Evolutionary conservation across 2,797 vertebrate genomes (phyloP).

Genomic region (Triplophysa yarkandensis): DNA sequence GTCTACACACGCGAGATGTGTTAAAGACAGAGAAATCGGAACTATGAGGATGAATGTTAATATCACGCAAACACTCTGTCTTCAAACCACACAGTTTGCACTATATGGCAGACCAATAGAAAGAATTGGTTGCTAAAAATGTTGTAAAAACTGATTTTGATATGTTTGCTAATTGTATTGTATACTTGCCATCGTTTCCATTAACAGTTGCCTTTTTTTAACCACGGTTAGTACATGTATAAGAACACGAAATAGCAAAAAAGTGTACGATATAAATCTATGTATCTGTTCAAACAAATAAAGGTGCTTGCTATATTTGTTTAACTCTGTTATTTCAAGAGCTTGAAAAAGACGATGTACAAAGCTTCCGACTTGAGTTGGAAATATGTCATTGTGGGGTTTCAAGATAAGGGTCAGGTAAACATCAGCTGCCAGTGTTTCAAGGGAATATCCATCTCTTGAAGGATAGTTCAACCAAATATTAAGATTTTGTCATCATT

Average conservation of each 20-base stretch:
- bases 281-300: slow-evolving; percentile 79
- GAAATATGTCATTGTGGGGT: background rate
- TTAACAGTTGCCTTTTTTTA: slow-evolving; percentile 89
- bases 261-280: slow-evolving; percentile 81
- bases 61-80: slow-evolving; percentile 77
- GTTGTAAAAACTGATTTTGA: slow-evolving; percentile 92
- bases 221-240: slow-evolving; percentile 88
- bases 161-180: slow-evolving; percentile 91
- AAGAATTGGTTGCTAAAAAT: slow-evolving; percentile 88
- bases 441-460: background rate
- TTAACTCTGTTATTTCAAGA: slow-evolving; percentile 52
- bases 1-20: slow-evolving; percentile 71
- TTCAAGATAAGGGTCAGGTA: background rate
- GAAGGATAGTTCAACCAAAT: too few relatives aligned
- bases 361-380: background rate
- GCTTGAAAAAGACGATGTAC: background rate
- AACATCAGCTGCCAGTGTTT: background rate
- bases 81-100: slow-evolving; percentile 88
- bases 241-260: slow-evolving; percentile 73
- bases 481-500: too few relatives aligned
- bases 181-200: slow-evolving; percentile 91
- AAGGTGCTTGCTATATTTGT: slow-evolving; percentile 83
- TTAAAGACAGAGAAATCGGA: slow-evolving; percentile 71
- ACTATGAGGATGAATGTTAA: slow-evolving; percentile 69
- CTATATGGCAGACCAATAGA: slow-evolving; percentile 91